Conservation (phyloP, 2,113 vertebrate genomes). For the Psittacara wagleri region DNA sequence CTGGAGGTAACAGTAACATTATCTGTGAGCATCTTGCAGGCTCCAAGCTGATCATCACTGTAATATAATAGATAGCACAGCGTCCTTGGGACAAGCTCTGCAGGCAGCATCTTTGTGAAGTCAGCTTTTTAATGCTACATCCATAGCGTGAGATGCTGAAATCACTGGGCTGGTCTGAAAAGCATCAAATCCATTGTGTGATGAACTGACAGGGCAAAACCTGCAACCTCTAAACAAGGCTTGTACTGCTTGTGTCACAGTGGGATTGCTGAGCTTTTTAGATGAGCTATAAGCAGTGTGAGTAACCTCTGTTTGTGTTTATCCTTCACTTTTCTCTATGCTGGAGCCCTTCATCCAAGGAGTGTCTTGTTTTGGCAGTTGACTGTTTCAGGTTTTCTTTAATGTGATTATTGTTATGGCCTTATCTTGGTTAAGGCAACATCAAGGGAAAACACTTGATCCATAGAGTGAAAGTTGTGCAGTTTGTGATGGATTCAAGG, state of each 20-base stretch:
- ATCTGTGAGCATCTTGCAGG: background rate
- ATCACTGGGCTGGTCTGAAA: background rate
- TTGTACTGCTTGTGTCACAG: fast-evolving
- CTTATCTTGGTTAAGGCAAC: background rate
- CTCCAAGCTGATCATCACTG: background rate
- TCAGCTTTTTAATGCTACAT: fast-evolving
- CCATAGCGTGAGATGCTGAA: background rate
- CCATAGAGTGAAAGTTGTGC: background rate
- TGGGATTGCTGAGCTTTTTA: background rate
- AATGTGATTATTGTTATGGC: background rate
- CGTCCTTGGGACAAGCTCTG: fast-evolving
- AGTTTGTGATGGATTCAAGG: background rate
- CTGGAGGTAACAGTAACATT: fast-evolving
- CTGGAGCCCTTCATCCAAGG: background rate
- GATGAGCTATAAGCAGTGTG: fast-evolving
- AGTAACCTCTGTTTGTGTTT: background rate
- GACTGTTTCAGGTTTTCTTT: background rate
- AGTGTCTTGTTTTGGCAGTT: background rate
- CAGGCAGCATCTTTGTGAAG: background rate
- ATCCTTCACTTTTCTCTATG: background rate
- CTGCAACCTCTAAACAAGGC: background rate
- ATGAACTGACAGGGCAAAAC: background rate
- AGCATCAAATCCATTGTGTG: background rate
- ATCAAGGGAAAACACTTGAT: background rate
- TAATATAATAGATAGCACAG: fast-evolving